These are phyloP conservation scores for Otolemur garnettii DNA, from an alignment of 2,113 vertebrate species.

Conservation along the genomic window DNA sequence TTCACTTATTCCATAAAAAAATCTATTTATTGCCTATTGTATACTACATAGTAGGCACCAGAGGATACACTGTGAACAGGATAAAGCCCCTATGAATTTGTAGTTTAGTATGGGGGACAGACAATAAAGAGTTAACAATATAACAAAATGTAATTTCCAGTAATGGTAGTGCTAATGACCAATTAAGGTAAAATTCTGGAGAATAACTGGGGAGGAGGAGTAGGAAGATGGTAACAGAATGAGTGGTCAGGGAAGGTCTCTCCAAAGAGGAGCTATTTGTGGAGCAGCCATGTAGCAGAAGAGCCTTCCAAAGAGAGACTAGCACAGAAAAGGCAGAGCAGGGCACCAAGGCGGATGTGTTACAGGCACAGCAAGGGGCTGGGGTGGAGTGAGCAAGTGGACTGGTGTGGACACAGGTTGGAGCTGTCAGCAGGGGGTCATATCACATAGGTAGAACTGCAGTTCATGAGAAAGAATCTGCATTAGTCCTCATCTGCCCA, in stretches of 20 bases:
- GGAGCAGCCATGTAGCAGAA: background rate
- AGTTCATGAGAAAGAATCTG: background rate
- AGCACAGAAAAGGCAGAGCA: background rate
- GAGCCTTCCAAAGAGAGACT: background rate
- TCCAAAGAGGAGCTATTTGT: background rate
- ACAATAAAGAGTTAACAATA: background rate
- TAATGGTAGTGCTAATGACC: background rate
- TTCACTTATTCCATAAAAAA: background rate
- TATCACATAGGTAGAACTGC: background rate
- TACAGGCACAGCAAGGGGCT: background rate
- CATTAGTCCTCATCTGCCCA: background rate
- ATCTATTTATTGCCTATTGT: background rate
- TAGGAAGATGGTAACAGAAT: background rate
- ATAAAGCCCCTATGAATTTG: background rate
- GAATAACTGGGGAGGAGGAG: background rate
- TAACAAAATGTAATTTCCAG: background rate
- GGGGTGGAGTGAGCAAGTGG: background rate
- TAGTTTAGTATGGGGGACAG: background rate
- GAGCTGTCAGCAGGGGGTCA: too few relatives aligned
- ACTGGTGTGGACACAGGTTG: background rate
- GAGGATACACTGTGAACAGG: background rate
- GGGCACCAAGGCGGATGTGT: background rate
- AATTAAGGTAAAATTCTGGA: background rate
- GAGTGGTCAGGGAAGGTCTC: background rate
- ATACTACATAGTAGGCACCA: background rate